Base-by-base conservation (phyloP, 2,797 vertebrate species). In the Chromobotia macracanthus region DNA sequence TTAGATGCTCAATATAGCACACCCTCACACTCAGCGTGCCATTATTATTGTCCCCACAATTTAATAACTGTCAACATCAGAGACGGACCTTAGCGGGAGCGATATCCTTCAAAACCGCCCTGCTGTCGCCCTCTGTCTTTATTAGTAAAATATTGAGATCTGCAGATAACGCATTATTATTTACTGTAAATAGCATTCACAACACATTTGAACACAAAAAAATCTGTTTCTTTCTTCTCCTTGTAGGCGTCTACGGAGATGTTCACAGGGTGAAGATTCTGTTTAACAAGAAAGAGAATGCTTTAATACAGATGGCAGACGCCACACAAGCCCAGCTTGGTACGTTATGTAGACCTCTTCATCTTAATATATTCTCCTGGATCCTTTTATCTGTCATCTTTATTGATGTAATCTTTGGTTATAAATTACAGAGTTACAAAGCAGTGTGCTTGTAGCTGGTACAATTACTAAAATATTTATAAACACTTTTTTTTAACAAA, bases 221-320 rank as follows among this genome's bases (percentile, higher is more conserved):
- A 73, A 58, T 19, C 18, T 5, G 16, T 58, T 72, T 68, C 55
- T 68, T 48, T 53, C 31, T 69, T 38, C 69, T 84, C 6, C 75
- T 21, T 79, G 31, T 74, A 96, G 96, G 97, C 77, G 93, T 97
- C 2, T 98, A 96, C 53, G 97, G 97, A 13, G 94, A 98, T 82
- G 96, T 98, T 1, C 94, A 95, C 87, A 90, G 96, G 88, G 97
- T 98, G 84, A 98, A 98, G 87, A 97, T 98, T 82, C 93, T 96
- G 88, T 97, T 96, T 89, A 97, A 95, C 83, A 97, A 95, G 86
- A 96, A 95, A 86, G 95, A 95, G 86, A 96, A 93, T 28, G 96
- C 96, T 81, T 91, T 98, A 80, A 90, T 98, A 88, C 96, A 98
- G 90, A 97, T 97, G 96, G 95, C 95, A 69, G 95, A 97, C 81